These are phyloP conservation scores for Rhynchonycteris naso DNA, from an alignment of 2,797 vertebrate species.

Conservation along the genomic window DNA sequence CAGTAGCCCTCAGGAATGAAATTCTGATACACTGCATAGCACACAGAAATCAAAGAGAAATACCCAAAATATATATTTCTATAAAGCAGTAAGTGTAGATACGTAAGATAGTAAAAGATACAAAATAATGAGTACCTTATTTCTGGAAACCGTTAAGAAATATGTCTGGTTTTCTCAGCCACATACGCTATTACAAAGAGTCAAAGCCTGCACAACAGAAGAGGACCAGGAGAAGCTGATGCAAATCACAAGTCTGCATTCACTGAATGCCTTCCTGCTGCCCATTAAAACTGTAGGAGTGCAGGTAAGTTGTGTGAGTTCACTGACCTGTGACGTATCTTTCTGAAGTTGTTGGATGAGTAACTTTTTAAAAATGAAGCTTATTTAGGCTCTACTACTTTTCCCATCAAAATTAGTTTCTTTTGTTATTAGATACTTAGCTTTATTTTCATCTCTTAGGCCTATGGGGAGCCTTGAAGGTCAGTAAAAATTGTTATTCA, in stretches of 20 bases:
- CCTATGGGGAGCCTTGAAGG: background rate
- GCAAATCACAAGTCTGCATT: conserved; percentile 99
- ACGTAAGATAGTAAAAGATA: background rate
- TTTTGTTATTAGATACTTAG: background rate
- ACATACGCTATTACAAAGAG: conserved; percentile 95
- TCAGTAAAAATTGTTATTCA: background rate
- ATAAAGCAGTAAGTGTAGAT: background rate
- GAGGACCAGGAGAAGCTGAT: conserved; percentile 99
- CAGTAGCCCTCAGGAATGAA: background rate
- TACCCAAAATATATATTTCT: background rate
- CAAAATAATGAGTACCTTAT: background rate
- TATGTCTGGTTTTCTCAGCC: conserved; percentile 87
- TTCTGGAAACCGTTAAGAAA: background rate
- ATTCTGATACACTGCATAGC: background rate
- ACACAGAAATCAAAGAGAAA: background rate
- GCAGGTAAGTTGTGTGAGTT: conserved; percentile 89
- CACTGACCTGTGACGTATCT: background rate
- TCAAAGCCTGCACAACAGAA: conserved; percentile 97
- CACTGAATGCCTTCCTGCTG: conserved; percentile 98
- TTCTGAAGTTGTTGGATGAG: background rate
- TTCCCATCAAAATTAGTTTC: background rate
- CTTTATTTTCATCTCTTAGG: background rate
- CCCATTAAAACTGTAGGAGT: conserved; percentile 99
- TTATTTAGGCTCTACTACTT: background rate
- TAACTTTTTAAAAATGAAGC: background rate